Evolutionary conservation across 2,113 vertebrate species (phyloP), one percentile per base, ranked within the genome.

Genomic region (Illadopsis cleaveri): DNA sequence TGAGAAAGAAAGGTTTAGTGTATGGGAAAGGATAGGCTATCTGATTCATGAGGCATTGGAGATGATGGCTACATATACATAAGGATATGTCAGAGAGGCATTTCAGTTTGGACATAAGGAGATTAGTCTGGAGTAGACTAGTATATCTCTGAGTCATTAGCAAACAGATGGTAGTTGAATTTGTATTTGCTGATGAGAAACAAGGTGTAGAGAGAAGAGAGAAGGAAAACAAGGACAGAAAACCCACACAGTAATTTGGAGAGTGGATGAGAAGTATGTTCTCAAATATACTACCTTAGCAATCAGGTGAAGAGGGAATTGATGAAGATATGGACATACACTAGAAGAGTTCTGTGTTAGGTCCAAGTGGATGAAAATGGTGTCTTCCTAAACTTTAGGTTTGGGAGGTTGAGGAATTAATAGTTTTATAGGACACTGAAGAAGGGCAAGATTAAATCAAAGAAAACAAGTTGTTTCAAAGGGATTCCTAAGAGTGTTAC

Each of bases 121-220:
- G 86, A 92, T 89, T 79, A 84, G 83, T 91, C 69, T 95, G 81
- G 61, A 94, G 81, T 92, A 93, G 62, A 89, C 89, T 92, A 83
- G 76, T 90, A 15, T 89, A 79, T 84, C 77, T 94, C 25, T 95
- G 95, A 97, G 86, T 96, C 96, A 96, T 93, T 92, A 95, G 40
- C 91, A 95, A 95, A 89, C 96, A 97, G 93, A 97, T 97, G 95
- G 93, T 40, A 76, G 77, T 84, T 89, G 69, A 91, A 87, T 95
- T 95, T 94, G 86, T 95, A 68, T 94, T 94, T 94, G 77, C 56
- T 86, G 51, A 90, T 93, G 95, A 95, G 89, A 94, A 92, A 71
- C 81, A 94, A 94, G 89, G 89, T 96, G 57, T 82, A 93, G 81
- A 72, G 40, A 75, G 80, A 68, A 85, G 25, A 84, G 61, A 90